Base-by-base conservation (phyloP, 2,888 invertebrate genomes). In the Hydraecia micacea region DNA sequence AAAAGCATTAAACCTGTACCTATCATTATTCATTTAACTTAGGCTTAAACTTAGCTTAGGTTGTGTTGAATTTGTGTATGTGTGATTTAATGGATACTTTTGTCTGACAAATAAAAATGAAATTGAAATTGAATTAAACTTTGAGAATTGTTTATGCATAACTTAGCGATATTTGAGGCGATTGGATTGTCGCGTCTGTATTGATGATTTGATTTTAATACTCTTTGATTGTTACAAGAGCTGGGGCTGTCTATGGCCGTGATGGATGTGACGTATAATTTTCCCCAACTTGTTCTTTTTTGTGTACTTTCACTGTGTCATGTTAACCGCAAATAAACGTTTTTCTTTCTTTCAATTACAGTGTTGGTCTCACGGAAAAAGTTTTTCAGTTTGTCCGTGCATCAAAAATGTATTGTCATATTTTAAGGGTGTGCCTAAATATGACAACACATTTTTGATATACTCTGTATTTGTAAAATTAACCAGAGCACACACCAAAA, bases 111-210 rank as follows among this genome's bases (percentile, higher is more conserved):
- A n/a, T n/a, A n/a, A n/a, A n/a, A n/a, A n/a, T n/a, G n/a, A n/a
- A n/a, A n/a, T n/a, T n/a, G n/a, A 55, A 70, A 68, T 77, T 76
- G 66, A 49, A 32, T 32, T 32, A 32, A 32, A 63, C 58, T 83
- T 75, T 8, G 42, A 58, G 7, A 79, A 70, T 49, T 42, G 62
- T 3, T 36, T 58, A 18, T 39, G 36, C 36, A 42, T 68, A 62
- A 69, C 46, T 77, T 21, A 28, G 15, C 21, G 25, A n/a, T n/a
- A n/a, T n/a, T n/a, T n/a, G n/a, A n/a, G n/a, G n/a, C n/a, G n/a
- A n/a, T n/a, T n/a, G 0, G 0, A 58, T n/a, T 39, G 32, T 65
- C 32, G 60, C 9, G 65, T 66, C 36, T 8, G 2, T 25, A 8
- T 25, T 52, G 52, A 55, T 55, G 55, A 25, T 25, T 52, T 52